Base-by-base conservation (phyloP, 2,888 invertebrate genomes). In the Ellobium chinense region DNA sequence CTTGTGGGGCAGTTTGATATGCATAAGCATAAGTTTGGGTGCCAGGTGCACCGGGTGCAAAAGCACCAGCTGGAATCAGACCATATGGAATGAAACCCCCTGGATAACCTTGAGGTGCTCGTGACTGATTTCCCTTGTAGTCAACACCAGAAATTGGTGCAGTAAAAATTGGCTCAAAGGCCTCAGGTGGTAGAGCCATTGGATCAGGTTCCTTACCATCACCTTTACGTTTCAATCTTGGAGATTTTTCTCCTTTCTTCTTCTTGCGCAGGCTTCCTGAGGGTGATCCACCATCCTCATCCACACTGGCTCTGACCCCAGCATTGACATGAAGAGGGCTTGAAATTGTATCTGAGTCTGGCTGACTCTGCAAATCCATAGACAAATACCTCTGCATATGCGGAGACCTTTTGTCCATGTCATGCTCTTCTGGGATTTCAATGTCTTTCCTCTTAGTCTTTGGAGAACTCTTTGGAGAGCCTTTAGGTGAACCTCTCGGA, bases 121-220 rank as follows among this genome's bases (percentile, higher is more conserved):
- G 79, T n/a, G 83, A 73, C 65, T 83, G 82, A 29, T 89, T 88
- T 27, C 81, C 79, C 18, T 79, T 82, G 39, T 82, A 82, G 36
- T 82, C 72, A 7, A 83, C 80, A 21, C 83, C 81, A 7, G 85
- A 80, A 24, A 79, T 81, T 24, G 85, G 78, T 14, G 83, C 85
- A 21, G 86, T 85, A 82, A 90, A 90, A 29, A 90, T 86, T 2
- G 90, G 90, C 21, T 88, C 89, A 82, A 86, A 86, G 2, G 88
- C 86, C 77, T 90, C 90, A 29, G 90, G 90, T 7, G 89, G 89
- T 14, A 88, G 69, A 21, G 81, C 85, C 37, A 69, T 66, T 18
- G 82, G 78, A 74, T 87, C 87, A 39, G 86, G 85, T 66, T 87
- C 86, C 63, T 84, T 86, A 62, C 80, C 83, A 36, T 78, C 74